Conservation (phyloP, 2,113 vertebrate genomes). For the Aramus guarauna region DNA sequence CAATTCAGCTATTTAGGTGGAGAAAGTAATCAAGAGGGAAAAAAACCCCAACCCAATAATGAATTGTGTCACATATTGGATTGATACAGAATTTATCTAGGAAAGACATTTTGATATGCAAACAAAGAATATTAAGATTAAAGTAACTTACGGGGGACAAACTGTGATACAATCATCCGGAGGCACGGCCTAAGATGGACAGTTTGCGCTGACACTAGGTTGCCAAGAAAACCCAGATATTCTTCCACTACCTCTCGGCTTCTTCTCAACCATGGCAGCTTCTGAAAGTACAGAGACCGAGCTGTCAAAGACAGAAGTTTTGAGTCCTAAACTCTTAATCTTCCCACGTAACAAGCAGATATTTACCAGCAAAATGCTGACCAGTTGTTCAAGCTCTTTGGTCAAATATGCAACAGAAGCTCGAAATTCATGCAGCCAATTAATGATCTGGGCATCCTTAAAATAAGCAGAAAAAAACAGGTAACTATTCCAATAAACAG, state of each 20-base stretch:
- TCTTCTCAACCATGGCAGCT: conserved; percentile 85
- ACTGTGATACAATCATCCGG: conserved; percentile 85
- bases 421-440: conserved; percentile 91
- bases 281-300: conserved; percentile 67
- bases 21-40: not conserved
- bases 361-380: conserved; percentile 86
- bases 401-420: conserved; percentile 82
- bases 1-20: not conserved
- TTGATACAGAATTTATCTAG: not conserved
- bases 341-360: not conserved
- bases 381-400: conserved; percentile 91
- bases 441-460: conserved; percentile 94
- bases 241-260: conserved; percentile 89
- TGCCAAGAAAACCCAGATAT: conserved; percentile 90
- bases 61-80: not conserved
- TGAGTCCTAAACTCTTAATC: not conserved
- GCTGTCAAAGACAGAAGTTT: not conserved
- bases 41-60: accelerated
- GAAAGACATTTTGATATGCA: not conserved
- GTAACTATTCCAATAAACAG: not conserved
- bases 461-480: not conserved
- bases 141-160: conserved; percentile 82
- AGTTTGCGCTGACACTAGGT: conserved; percentile 95
- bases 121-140: not conserved
- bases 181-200: conserved; percentile 90